Percentiles rank a stretch among this genome's conserved stretches.
These are phyloP conservation scores for Astyanax mexicanus DNA, from an alignment of 2,797 vertebrate genomes.

Conservation along the genomic window DNA sequence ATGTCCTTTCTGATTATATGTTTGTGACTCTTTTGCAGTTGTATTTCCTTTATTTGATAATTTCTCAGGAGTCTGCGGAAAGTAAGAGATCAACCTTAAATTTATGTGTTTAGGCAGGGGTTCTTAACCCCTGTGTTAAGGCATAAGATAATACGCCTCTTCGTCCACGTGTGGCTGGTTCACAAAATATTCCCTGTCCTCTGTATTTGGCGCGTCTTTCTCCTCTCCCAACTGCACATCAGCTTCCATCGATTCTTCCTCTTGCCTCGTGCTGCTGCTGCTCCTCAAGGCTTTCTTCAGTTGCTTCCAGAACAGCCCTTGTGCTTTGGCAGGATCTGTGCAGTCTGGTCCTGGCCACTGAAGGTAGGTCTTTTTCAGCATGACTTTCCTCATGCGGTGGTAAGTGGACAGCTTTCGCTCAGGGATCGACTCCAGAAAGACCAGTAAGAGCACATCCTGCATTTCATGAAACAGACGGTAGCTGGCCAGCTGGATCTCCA, in stretches of 20 bases:
- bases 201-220: background rate
- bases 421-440: constrained; percentile 83
- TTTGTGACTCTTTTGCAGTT: background rate
- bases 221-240: background rate
- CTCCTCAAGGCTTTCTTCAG: constrained; percentile 77
- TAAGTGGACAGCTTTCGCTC: constrained; percentile 82
- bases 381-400: constrained; percentile 87
- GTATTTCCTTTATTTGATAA: background rate
- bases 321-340: constrained; percentile 71
- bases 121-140: constrained; percentile 52
- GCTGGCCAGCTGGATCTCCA: constrained; percentile 90
- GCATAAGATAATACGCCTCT: constrained; percentile 61
- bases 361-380: constrained; percentile 88
- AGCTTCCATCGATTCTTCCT: constrained; percentile 54
- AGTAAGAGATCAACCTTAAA: background rate
- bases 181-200: constrained; percentile 43
- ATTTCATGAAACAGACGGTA: constrained; percentile 88
- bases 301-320: constrained; percentile 84
- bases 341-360: constrained; percentile 81
- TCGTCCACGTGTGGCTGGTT: constrained; percentile 53
- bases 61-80: background rate
- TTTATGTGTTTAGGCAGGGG: no score
- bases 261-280: constrained; percentile 59
- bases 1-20: background rate
- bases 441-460: constrained; percentile 83